These are phyloP conservation scores for Pterostichus madidus DNA, from an alignment of 2,888 invertebrate genomes.

Conservation along the genomic window DNA sequence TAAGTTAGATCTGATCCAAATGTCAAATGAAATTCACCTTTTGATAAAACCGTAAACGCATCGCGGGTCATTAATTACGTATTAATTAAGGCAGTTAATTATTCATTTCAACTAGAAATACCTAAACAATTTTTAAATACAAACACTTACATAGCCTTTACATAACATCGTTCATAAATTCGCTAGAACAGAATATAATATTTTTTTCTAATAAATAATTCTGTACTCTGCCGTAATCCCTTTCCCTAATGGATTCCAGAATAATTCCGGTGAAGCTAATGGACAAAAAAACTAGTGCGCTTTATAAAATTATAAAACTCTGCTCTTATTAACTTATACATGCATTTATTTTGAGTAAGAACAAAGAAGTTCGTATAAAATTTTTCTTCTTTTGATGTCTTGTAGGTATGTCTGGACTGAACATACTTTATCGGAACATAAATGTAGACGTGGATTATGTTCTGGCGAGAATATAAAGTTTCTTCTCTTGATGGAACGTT, in stretches of 20 bases:
- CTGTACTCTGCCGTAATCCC: conserved; percentile 11
- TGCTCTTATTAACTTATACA: conserved; percentile 44
- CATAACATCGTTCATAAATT: background rate
- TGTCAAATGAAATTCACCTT: too few species aligned
- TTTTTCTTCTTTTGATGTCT: conserved; percentile 46
- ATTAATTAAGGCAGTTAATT: too few species aligned
- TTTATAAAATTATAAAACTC: conserved; percentile 51
- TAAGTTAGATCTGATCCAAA: too few species aligned
- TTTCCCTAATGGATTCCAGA: conserved; percentile 38
- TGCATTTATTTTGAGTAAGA: conserved; percentile 42
- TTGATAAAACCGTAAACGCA: too few species aligned
- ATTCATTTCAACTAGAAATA: too few species aligned
- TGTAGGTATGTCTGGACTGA: background rate
- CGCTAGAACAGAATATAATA: background rate
- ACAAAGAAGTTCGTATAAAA: conserved; percentile 41
- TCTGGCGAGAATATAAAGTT: background rate
- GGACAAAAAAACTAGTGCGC: conserved; percentile 15
- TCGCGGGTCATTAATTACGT: too few species aligned
- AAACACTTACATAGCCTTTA: background rate
- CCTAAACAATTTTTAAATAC: too few species aligned
- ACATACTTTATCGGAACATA: conserved; percentile 18
- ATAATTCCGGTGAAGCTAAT: conserved; percentile 37
- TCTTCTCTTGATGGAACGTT: background rate
- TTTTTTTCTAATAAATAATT: conserved; percentile 47
- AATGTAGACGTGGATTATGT: background rate